Conservation (phyloP, 1,140 invertebrate species). For the Adelges cooleyi region DNA sequence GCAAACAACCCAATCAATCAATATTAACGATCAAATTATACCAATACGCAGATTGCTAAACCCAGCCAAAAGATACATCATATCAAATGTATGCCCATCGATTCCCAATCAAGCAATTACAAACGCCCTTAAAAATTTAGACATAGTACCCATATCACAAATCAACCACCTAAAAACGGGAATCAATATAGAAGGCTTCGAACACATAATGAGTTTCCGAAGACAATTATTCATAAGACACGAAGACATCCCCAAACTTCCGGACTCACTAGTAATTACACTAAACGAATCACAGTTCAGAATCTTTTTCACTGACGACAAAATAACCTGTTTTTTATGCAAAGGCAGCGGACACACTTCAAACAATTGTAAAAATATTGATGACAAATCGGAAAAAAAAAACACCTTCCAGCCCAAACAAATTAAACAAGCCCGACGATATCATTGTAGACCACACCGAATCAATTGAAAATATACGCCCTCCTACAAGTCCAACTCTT, state of each 20-base stretch:
- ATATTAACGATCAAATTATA: background rate
- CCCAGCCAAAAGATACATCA: background rate
- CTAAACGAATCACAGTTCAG: background rate
- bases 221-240: background rate
- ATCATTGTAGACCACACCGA: background rate
- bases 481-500: background rate
- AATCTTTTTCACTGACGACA: background rate
- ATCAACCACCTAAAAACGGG: background rate
- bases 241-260: background rate
- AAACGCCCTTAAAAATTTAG: background rate
- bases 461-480: background rate
- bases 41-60: background rate
- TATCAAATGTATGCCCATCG: background rate
- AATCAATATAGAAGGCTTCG: background rate
- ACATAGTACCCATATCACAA: background rate
- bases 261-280: background rate
- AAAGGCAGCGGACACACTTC: background rate
- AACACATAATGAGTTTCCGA: background rate
- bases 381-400: background rate
- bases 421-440: background rate
- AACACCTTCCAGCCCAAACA: background rate
- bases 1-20: background rate
- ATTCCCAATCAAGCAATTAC: background rate
- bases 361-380: background rate
- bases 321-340: background rate